Base-by-base conservation (phyloP, 1,140 invertebrate genomes). In the Drosophila lacteicornis region DNA sequence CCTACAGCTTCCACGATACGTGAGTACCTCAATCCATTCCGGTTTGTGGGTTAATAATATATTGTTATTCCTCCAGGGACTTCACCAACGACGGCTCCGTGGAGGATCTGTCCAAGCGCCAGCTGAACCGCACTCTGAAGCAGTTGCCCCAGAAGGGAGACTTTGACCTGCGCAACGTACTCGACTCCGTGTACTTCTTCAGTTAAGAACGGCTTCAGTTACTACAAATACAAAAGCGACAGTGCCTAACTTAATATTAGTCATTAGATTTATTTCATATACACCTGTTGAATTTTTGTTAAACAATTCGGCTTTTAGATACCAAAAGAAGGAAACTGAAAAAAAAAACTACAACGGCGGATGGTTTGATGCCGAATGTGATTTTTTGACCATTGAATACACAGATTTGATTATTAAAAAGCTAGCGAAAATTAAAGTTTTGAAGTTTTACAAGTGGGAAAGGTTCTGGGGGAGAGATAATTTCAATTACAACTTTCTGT, bases 151-250 rank as follows among this genome's bases (percentile, higher is more conserved):
- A 93, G 58, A 97, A 95, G 84, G 97, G 97, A 7, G 92, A 94
- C 56, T 97, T 98, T 82, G 94, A 98, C 76, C 94, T 98, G 50
- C 94, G 95, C 0, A 94, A 95, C 74, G 96, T 98, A 36, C 93
- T 97, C 15, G 92, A 95, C 19, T 98, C 97, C 2, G 93, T 95
- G 17, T 98, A 97, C 87, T 98, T 98, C 91, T 97, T 97, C 91
- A 97, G 96, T 93, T 97, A 93, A 56, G 33, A 71, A 11, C 13
- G n/a, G n/a, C 91, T 97, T 97, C 91, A 97, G 96, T 93, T 97
- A 93, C 69, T 40, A 40, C 15, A 38, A 12, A n/a, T 25, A 17
- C 33, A 68, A 49, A 19, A 15, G 9, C 13, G 38, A 76, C 53
- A 58, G 84, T 87, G 80, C 84, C 85, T 87, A 78, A 56, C 57